Evolutionary conservation across 2,113 vertebrate genomes (phyloP), one percentile per base, ranked within the genome.

Genomic region (Geococcyx californianus): DNA sequence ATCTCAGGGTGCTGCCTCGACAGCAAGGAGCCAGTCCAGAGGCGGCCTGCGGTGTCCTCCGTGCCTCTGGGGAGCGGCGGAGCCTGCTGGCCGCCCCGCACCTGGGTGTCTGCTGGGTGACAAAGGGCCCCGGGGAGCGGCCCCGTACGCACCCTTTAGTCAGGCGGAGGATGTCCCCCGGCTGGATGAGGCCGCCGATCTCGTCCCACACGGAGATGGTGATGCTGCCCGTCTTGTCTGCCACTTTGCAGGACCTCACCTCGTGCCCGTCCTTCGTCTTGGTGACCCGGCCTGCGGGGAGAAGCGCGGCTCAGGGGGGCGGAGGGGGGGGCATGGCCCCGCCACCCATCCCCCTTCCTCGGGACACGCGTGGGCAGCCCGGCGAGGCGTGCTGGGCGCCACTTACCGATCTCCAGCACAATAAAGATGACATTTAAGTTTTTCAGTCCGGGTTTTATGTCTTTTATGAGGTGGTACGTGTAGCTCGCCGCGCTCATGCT

Each of bases 361-460:
- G 54, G 74, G 55, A 60, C 90, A 59, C 79, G 63, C 84, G 59
- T 73, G 86, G 93, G 86, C 83, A 79, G 81, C 77, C 72, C 89
- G 79, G 70, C 47, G 64, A 77, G 69, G 84, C 88, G 81, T 89
- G 91, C 78, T 82, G 74, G 89, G 87, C 89, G 84, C 90, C 93
- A 99, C 99, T 99, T 98, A 99, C 99, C 99, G 96, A 99, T 99
- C 98, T 99, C 99, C 99, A 99, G 98, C 94, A 99, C 99, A 98
- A 99, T 99, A 99, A 99, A 99, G 94, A 99, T 98, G 98, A 99
- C 99, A 98, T 99, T 99, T 97, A 99, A 97, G 93, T 99, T 99
- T 99, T 99, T 99, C 97, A 98, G 98, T 93, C 99, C 99, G 52
- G 99, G 97, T 98, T 99, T 99, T 98, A 99, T 99, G 84, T 99